phyloP scores from a whole-genome alignment of 2,797 vertebrate species.

The Champsocephalus esox region DNA sequence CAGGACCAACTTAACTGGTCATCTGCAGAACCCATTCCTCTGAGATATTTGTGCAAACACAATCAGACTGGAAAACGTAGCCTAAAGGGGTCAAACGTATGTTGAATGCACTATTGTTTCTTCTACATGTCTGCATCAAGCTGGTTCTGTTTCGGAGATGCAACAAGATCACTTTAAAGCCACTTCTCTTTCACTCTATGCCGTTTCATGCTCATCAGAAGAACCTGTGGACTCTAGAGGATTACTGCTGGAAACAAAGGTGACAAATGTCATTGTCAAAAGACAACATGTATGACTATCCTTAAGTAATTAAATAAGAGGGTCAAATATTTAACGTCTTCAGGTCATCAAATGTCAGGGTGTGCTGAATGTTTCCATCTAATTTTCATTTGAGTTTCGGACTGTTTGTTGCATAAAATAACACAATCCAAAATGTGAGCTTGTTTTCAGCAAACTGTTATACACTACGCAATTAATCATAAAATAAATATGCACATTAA shows the following conservation, averaged over 20 bases:
- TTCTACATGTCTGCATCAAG: constrained; percentile 9
- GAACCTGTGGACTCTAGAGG: background rate
- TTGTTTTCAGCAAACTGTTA: background rate
- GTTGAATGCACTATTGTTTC: constrained; percentile 16
- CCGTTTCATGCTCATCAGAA: background rate
- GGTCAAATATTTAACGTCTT: background rate
- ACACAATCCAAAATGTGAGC: background rate
- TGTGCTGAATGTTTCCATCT: background rate
- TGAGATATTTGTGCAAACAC: background rate
- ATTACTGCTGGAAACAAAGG: too few species aligned
- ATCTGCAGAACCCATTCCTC: constrained; percentile 33
- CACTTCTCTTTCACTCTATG: background rate
- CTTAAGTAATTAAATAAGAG: background rate
- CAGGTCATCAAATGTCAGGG: background rate
- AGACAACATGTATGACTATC: background rate
- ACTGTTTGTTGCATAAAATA: background rate
- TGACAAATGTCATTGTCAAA: background rate
- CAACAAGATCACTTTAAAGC: background rate
- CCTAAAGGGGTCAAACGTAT: background rate
- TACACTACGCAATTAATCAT: too few species aligned
- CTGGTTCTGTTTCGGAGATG: constrained; percentile 8
- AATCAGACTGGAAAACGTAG: constrained; percentile 5
- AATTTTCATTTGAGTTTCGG: background rate
- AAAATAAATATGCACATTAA: too few species aligned
- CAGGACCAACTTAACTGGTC: constrained; percentile 41